Base-by-base conservation (phyloP, 1,140 invertebrate genomes). In the Caenorhabditis tropicalis region DNA sequence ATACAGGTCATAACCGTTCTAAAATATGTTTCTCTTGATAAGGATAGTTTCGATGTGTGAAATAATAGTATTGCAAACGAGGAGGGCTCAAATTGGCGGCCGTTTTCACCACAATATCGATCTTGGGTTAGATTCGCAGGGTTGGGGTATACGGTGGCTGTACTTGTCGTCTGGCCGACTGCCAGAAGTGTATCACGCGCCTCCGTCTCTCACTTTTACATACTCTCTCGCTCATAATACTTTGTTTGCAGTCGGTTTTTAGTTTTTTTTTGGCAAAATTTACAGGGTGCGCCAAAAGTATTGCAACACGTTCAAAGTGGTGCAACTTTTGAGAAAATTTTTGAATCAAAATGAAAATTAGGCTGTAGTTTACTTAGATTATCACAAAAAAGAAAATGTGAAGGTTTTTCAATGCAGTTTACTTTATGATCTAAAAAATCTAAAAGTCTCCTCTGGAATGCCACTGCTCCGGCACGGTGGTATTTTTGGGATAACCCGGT, bases 91-190 rank as follows among this genome's bases (percentile, higher is more conserved):
- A 74, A 74, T 74, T 74, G 65, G 65, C 65, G 65, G 33, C 36
- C 65, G 65, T 46, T 24, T 74, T 74, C 65, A n/a, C 65, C 65
- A 74, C 43, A 74, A 74, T 74, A 74, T 74, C 65, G 65, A 74
- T 74, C 65, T 46, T n/a, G 65, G 31, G 65, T 74, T 74, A 24
- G 65, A 74, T 74, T 36, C 24, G 65, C 65, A 74, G 65, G 65
- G 24, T 74, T 46, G 19, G n/a, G 65, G 36, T 36, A 43, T 74
- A 74, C 65, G 65, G 65, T 74, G n/a, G 36, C n/a, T 16, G 31
- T 15, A 65, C 49, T 65, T 65, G 4, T 65, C 58, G 19, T 21
- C 36, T 74, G 65, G 65, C 65, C 12, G 5, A 36, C 33, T 74
- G 65, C 65, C 65, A 74, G 36, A 36, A 36, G 21, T 74, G 65